Conservation (phyloP, 2,888 invertebrate species). For the Elgonia sp. region DNA sequence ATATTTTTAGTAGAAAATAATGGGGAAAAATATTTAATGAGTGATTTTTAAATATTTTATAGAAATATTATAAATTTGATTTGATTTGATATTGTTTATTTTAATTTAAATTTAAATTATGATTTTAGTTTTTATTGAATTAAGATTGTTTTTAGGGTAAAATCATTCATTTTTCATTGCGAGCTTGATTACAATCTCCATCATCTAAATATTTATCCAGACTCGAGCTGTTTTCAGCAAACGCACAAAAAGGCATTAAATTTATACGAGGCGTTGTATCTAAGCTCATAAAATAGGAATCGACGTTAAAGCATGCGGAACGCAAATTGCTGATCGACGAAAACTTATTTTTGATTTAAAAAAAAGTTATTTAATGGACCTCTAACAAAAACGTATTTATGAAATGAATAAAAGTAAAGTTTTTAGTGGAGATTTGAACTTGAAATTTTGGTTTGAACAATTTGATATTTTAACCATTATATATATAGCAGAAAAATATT, state of each 20-base stretch:
- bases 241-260: constrained; percentile 57
- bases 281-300: constrained; percentile 35
- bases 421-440: too few species aligned
- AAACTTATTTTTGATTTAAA: neutral
- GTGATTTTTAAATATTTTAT: too few species aligned
- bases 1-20: too few species aligned
- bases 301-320: constrained; percentile 3
- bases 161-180: constrained; percentile 18
- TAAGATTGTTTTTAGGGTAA: neutral
- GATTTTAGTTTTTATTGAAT: constrained; percentile 21
- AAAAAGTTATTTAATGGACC: too few species aligned
- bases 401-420: too few species aligned
- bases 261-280: constrained; percentile 37
- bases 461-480: too few species aligned
- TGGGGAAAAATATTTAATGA: too few species aligned
- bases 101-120: neutral
- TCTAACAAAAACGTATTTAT: too few species aligned
- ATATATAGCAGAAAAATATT: too few species aligned
- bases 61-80: too few species aligned
- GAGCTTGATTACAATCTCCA: constrained; percentile 7
- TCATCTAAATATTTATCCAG: constrained; percentile 47
- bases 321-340: constrained; percentile 24
- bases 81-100: too few species aligned
- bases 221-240: constrained; percentile 33
- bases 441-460: too few species aligned